Conservation (phyloP, 2,797 vertebrate genomes). For the Enteromius paludinosus region DNA sequence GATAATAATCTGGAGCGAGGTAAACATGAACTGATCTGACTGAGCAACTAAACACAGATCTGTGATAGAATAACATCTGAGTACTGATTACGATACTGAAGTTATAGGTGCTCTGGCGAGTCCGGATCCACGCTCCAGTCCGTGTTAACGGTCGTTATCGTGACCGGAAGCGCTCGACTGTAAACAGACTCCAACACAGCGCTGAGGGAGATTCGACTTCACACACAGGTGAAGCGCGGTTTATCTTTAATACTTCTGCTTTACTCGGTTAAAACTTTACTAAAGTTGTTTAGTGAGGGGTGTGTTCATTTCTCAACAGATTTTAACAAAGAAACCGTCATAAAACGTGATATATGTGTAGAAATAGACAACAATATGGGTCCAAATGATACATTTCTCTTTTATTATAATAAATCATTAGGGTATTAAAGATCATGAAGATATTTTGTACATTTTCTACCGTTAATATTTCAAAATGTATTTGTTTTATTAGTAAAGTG, state of each 20-base stretch:
- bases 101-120: no score
- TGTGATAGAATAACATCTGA: no score
- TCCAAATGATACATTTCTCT: no score
- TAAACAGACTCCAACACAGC: not conserved
- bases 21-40: no score
- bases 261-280: not conserved
- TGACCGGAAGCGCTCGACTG: not conserved
- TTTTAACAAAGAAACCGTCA: not conserved
- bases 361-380: no score
- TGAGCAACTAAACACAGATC: not conserved
- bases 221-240: not conserved
- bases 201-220: not conserved
- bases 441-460: no score
- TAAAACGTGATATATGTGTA: no score
- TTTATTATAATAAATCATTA: no score
- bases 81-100: fast-evolving
- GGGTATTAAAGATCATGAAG: no score
- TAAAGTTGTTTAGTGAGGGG: no score
- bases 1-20: not conserved
- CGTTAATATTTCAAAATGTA: no score
- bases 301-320: not conserved
- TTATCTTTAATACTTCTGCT: not conserved
- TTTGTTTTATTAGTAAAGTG: no score
- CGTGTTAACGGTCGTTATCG: not conserved
- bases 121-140: conserved; percentile 1